phyloP scores from a whole-genome alignment of 64 coral and sea anemone genomes.

The Trachythela sp. region DNA sequence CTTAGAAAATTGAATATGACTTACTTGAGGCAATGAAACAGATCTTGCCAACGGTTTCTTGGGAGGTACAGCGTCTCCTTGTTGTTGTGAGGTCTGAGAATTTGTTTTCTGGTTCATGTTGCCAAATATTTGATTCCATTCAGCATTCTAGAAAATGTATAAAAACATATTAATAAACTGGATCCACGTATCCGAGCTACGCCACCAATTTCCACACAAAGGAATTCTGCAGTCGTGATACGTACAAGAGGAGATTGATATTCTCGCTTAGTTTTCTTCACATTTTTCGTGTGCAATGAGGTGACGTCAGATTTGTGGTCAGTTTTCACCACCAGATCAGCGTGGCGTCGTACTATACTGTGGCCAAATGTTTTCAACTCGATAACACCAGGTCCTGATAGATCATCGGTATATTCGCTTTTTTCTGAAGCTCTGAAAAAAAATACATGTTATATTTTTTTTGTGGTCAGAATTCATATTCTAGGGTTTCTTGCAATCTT shows the following conservation, averaged over 20 bases:
- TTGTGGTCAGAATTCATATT: too few relatives aligned
- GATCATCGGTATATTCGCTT: constrained; percentile 50
- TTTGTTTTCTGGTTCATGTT: constrained; percentile 36
- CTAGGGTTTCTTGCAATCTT: too few relatives aligned
- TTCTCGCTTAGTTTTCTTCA: constrained; percentile 53
- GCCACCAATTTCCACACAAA: too few relatives aligned
- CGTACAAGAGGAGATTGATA: constrained; percentile 54
- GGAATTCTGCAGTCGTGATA: too few relatives aligned
- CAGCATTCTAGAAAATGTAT: constrained; percentile 61
- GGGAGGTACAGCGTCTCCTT: not conserved
- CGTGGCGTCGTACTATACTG: constrained; percentile 60
- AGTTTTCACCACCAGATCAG: constrained; percentile 59
- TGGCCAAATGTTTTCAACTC: constrained; percentile 55
- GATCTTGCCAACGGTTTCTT: not conserved
- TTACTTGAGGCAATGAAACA: not conserved
- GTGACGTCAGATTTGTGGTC: constrained; percentile 54
- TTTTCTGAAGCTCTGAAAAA: constrained; percentile 64
- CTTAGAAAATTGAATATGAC: not conserved
- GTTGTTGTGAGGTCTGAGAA: constrained; percentile 33
- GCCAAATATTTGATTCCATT: constrained; percentile 99
- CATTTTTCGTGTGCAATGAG: constrained; percentile 44
- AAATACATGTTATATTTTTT: too few relatives aligned
- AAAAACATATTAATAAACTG: not conserved
- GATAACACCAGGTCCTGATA: constrained; percentile 50
- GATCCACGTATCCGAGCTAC: too few relatives aligned